Conservation (phyloP, 2,113 vertebrate species). For the Nibea coibor region DNA sequence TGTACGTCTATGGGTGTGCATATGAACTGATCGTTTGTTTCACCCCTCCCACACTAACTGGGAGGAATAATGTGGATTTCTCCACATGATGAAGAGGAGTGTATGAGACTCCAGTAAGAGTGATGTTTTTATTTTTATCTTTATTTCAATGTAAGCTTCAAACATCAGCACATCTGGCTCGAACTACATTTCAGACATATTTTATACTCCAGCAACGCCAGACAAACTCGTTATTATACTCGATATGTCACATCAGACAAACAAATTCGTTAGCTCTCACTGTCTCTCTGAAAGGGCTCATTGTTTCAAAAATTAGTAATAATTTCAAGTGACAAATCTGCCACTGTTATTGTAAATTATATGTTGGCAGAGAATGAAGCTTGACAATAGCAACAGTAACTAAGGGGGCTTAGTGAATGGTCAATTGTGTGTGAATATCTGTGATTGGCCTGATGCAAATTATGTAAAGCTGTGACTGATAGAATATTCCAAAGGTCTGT, state of each 20-base stretch:
- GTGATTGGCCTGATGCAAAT: neutral
- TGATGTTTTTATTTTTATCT: too few relatives aligned
- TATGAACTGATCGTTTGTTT: neutral
- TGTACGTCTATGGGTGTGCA: neutral
- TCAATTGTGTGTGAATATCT: neutral
- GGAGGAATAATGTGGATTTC: too few relatives aligned
- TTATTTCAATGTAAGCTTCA: too few relatives aligned
- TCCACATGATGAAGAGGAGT: neutral
- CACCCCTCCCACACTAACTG: neutral
- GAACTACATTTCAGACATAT: too few relatives aligned
- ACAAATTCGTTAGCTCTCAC: too few relatives aligned
- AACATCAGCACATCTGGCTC: too few relatives aligned
- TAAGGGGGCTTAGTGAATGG: neutral
- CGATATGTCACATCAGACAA: too few relatives aligned
- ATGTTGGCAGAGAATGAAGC: neutral
- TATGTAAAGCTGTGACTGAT: neutral
- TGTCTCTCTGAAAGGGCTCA: neutral
- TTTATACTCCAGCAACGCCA: too few relatives aligned
- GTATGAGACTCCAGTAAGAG: too few relatives aligned
- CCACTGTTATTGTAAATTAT: neutral
- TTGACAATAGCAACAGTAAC: neutral
- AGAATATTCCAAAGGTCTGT: neutral
- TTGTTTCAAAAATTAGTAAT: neutral
- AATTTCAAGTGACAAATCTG: neutral
- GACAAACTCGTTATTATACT: too few relatives aligned